Evolutionary conservation across 2,888 invertebrate genomes (phyloP), one percentile per base, ranked within the genome.

Genomic region (Lordiphosa fenestrarum): DNA sequence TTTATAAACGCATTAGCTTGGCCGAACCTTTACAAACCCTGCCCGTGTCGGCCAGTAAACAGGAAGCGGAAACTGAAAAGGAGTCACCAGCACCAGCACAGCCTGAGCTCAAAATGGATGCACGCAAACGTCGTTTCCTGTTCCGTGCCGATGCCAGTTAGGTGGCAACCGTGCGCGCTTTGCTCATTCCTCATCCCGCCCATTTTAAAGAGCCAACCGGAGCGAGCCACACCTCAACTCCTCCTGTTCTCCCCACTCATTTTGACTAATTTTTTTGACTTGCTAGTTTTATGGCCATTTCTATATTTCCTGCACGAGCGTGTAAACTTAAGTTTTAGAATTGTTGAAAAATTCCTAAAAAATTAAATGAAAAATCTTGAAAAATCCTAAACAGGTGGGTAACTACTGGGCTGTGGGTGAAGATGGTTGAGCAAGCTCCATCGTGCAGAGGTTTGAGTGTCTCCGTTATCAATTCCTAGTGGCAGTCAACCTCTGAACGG

Each of bases 101-200:
- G 66, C 88, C 88, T 0, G 23, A 21, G 7, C 89, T 90, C 19
- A 85, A 86, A 55, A 87, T 90, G 75, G 89, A 91, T 71, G 89
- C 91, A 13, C 89, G 91, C 48, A 90, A 91, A 62, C 89, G 91
- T 53, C 86, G 89, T 44, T 90, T 89, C 69, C 83, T 90, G n/a
- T 89, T 89, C 72, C 86, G 86, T 61, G 80, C 90, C 49, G 89
- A 89, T 73, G 87, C 86, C 64, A 88, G 88, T 53, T 88, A 88
- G 41, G 33, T 19, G 12, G 33, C 21, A 19, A 15, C 25, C 15
- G 15, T 2, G 23, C 25, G n/a, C 35, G 52, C 37, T 46, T 39
- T 49, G 38, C 64, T 56, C 53, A 65, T 46, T 50, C 54, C 50
- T 56, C 53, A 65, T 53, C 53, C 54, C 50, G 44, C 46, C 40